These are phyloP conservation scores for Bubalus kerabau DNA, from an alignment of 2,113 vertebrate species.

Conservation along the genomic window DNA sequence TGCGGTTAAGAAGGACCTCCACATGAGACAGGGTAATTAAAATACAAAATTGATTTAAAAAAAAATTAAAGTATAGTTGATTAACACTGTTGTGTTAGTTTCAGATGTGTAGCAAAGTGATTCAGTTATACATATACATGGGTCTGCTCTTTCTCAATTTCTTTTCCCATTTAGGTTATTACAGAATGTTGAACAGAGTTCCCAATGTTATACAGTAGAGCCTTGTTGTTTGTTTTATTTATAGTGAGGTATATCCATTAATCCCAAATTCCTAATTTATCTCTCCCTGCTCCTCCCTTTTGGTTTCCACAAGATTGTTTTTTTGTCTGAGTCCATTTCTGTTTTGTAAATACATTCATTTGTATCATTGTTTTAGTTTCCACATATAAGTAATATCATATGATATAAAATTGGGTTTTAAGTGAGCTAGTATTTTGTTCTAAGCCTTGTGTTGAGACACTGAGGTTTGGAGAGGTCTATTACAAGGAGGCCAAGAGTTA, in stretches of 20 bases:
- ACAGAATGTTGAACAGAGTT: not conserved
- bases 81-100: not conserved
- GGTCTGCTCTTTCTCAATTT: not conserved
- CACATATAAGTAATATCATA: not conserved
- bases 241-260: not conserved
- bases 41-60: not conserved
- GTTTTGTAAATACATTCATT: not conserved
- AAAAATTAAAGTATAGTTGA: not conserved
- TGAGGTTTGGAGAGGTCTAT: not conserved
- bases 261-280: not conserved
- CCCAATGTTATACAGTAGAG: not conserved
- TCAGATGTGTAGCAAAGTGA: not conserved
- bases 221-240: not conserved
- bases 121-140: not conserved
- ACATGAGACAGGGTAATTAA: not conserved
- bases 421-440: not conserved
- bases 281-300: not conserved
- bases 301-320: not conserved
- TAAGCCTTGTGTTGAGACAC: not conserved
- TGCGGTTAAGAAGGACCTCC: not conserved
- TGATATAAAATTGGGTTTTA: not conserved
- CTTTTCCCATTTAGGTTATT: not conserved
- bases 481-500: not conserved
- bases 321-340: not conserved
- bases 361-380: not conserved